Evolutionary conservation across 2,797 vertebrate genomes (phyloP).

Genomic region (Amazona ochrocephala): DNA sequence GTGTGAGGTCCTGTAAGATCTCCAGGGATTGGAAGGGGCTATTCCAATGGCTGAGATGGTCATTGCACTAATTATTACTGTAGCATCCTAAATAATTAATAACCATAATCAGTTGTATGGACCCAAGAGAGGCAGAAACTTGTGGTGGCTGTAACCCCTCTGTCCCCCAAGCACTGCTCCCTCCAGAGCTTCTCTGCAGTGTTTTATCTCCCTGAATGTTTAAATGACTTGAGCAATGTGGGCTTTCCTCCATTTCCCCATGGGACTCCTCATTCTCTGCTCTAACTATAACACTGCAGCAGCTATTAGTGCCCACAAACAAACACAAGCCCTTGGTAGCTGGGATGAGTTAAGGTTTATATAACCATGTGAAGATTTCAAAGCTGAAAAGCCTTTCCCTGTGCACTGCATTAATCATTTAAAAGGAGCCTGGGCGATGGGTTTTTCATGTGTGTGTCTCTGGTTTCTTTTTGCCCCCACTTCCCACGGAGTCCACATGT

Average conservation of each 20-base stretch:
- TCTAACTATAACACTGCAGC: conserved; percentile 1
- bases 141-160: background rate
- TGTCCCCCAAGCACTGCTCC: background rate
- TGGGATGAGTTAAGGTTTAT: conserved; percentile 40
- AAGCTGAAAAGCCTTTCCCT: conserved; percentile 23
- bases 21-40: background rate
- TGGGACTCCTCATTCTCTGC: background rate
- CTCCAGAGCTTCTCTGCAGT: background rate
- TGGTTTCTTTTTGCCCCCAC: background rate
- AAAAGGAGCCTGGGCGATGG: conserved; percentile 15
- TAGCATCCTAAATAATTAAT: conserved; percentile 31
- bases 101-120: conserved; percentile 1
- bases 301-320: conserved; percentile 40
- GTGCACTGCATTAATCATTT: conserved; percentile 28
- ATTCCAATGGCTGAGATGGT: background rate
- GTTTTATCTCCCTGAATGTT: conserved; percentile 30
- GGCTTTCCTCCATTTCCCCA: conserved; percentile 33
- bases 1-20: background rate
- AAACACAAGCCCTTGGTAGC: background rate
- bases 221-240: conserved; percentile 21
- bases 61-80: background rate
- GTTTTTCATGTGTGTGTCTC: background rate
- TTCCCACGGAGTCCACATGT: background rate
- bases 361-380: conserved; percentile 25
- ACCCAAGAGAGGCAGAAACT: conserved; percentile 19